phyloP scores from a whole-genome alignment of 1,140 invertebrate species.

The Metopolophium dirhodum region DNA sequence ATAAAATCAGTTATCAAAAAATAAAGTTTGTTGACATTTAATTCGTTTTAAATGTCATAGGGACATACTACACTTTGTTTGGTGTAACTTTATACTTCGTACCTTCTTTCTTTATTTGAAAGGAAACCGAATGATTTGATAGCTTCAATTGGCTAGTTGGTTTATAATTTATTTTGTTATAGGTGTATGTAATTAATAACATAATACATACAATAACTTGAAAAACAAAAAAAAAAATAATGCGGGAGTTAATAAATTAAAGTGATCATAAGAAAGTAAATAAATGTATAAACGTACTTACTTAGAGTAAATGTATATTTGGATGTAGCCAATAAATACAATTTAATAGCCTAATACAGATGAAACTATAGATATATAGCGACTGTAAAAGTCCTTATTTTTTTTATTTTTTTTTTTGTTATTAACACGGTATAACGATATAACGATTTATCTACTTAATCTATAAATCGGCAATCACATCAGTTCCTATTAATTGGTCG shows the following conservation, averaged over 20 bases:
- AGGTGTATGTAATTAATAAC: neutral
- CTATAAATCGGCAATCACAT: neutral
- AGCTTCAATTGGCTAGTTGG: neutral
- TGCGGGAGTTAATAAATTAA: too few relatives aligned
- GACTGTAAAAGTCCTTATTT: neutral
- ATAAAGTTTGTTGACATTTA: neutral
- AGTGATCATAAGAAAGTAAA: neutral
- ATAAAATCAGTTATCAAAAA: neutral
- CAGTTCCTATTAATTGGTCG: neutral
- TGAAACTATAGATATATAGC: neutral
- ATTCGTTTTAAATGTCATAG: neutral
- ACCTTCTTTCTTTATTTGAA: neutral
- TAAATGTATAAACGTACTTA: neutral
- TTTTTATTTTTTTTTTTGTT: neutral
- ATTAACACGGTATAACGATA: neutral
- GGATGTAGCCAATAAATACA: neutral
- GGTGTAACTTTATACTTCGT: neutral
- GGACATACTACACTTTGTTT: neutral
- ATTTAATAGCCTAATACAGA: neutral
- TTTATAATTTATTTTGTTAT: neutral
- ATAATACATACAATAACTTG: neutral
- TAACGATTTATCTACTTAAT: neutral
- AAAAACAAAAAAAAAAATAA: too few relatives aligned
- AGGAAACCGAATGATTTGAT: neutral
- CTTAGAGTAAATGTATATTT: neutral